Conservation (phyloP, 2,797 vertebrate genomes). For the Acrossocheilus wenchowensis region DNA sequence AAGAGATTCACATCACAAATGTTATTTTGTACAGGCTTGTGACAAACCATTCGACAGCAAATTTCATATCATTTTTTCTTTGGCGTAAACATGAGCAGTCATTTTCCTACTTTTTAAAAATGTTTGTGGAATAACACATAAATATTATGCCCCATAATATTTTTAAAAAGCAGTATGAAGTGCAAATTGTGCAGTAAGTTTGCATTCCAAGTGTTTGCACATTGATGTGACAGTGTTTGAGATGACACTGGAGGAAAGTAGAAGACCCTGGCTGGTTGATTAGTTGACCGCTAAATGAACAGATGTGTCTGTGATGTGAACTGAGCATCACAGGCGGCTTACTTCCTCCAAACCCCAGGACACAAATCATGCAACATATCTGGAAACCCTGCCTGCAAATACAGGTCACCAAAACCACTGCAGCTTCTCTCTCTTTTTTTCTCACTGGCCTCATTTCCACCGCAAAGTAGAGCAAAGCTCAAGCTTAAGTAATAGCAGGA, state of each 20-base stretch:
- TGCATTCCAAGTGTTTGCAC: neutral
- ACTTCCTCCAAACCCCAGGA: constrained; percentile 36
- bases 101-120: neutral
- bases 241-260: constrained; percentile 9
- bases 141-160: neutral
- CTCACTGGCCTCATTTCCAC: constrained; percentile 49
- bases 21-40: neutral
- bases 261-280: constrained; percentile 21
- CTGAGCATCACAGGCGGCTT: constrained; percentile 13
- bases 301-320: constrained; percentile 11
- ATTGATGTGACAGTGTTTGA: neutral
- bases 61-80: neutral
- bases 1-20: neutral
- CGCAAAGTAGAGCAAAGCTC: constrained; percentile 49
- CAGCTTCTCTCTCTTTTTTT: constrained; percentile 15
- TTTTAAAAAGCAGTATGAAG: neutral
- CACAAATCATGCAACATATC: neutral
- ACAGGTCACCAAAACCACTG: constrained; percentile 39
- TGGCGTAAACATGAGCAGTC: neutral
- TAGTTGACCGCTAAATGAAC: constrained; percentile 2
- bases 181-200: neutral
- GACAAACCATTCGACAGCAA: neutral
- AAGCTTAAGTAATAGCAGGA: constrained; percentile 46
- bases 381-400: constrained; percentile 12
- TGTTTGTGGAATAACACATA: neutral